A percentile compares a stretch with the other conserved stretches of the same genome.
These are phyloP conservation scores for Campaea margaritaria DNA, from an alignment of 2,888 invertebrate species.

Conservation along the genomic window DNA sequence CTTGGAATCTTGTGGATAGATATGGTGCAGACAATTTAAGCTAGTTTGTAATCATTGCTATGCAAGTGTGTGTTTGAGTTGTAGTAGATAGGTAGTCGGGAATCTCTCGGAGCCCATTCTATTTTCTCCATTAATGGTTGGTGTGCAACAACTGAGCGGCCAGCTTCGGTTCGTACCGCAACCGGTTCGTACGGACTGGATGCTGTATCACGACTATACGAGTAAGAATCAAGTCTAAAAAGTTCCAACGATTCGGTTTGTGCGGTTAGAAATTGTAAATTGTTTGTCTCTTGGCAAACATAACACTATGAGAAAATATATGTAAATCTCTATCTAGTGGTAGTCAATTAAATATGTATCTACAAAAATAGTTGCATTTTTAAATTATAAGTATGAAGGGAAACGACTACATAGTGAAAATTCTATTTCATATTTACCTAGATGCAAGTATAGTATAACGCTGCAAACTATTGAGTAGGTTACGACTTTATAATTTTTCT, in stretches of 20 bases:
- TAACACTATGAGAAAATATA: constrained; percentile 81
- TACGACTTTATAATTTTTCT: constrained; percentile 52
- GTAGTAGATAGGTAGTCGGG: not conserved
- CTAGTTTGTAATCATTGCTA: not conserved
- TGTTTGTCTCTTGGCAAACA: constrained; percentile 72
- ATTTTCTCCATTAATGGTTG: constrained; percentile 32
- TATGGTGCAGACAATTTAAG: not conserved
- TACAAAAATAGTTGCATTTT: constrained; percentile 84
- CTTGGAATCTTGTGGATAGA: constrained; percentile 13
- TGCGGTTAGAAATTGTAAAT: constrained; percentile 67
- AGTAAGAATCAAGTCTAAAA: constrained; percentile 46
- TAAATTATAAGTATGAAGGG: constrained; percentile 65
- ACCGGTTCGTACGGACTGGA: constrained; percentile 41
- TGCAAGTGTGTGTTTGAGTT: constrained; percentile 4
- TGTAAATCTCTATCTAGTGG: constrained; percentile 79
- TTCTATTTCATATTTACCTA: constrained; percentile 46
- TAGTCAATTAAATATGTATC: constrained; percentile 81
- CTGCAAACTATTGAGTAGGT: constrained; percentile 62
- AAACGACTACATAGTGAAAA: constrained; percentile 61
- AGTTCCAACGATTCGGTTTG: constrained; percentile 63
- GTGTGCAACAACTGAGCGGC: constrained; percentile 49
- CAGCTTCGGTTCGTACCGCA: constrained; percentile 18
- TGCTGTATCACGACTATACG: constrained; percentile 38
- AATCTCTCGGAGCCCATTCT: constrained; percentile 48
- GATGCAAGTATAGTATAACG: constrained; percentile 40